A percentile compares a stretch with the other conserved stretches of the same genome.
Conservation (phyloP, 92 coral and sea anemone genomes). For the Blastomussa wellsi region DNA sequence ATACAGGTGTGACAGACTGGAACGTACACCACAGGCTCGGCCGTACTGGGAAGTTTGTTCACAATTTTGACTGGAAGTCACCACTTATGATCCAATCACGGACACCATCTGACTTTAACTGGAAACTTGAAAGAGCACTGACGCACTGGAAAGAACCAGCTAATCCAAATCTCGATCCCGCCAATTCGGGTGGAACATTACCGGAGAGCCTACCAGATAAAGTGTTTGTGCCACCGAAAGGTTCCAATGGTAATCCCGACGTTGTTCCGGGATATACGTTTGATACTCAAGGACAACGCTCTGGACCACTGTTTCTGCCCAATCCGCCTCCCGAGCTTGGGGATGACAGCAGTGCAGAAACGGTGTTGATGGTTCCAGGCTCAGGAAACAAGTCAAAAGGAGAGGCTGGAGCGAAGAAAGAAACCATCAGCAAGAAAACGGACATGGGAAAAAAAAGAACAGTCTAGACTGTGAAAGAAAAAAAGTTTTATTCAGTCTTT, state of each 20-base stretch:
- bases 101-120: slow-evolving; percentile 15
- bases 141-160: slow-evolving; percentile 7
- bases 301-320: slow-evolving; percentile 31
- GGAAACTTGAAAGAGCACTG: slow-evolving; percentile 12
- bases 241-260: not conserved
- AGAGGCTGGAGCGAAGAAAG: slow-evolving; percentile 9
- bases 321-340: slow-evolving; percentile 21
- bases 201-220: not conserved
- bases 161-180: not conserved
- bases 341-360: slow-evolving; percentile 23
- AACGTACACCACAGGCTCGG: not conserved
- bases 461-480: not conserved
- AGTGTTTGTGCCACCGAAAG: not conserved
- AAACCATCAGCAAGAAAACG: not conserved
- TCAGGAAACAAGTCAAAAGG: not conserved
- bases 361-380: slow-evolving; percentile 31
- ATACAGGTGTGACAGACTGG: not conserved
- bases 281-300: slow-evolving; percentile 36
- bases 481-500: not conserved
- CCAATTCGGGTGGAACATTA: slow-evolving; percentile 2
- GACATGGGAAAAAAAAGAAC: not conserved
- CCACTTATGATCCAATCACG: not conserved
- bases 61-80: slow-evolving; percentile 23
- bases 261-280: slow-evolving; percentile 29
- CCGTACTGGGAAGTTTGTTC: not conserved